Evolutionary conservation across 2,113 vertebrate species (phyloP).

Genomic region (Lucifuga dentata): DNA sequence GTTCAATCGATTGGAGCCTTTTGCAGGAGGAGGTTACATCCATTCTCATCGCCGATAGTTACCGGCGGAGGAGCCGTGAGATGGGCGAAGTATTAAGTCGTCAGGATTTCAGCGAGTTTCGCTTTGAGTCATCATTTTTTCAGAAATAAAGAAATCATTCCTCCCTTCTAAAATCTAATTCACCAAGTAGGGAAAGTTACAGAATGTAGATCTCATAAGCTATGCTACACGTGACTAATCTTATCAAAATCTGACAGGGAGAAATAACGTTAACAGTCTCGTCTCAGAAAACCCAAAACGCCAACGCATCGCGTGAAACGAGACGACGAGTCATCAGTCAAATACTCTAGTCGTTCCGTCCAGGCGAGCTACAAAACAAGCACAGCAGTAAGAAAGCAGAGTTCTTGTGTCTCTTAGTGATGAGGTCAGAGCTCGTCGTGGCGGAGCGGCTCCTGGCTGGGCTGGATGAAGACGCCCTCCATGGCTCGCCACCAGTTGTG

Average conservation of each 20-base stretch:
- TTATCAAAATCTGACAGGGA: no score
- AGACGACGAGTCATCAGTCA: conserved; percentile 1
- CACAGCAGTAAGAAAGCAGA: background rate
- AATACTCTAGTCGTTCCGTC: conserved; percentile 15
- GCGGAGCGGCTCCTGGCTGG: conserved; percentile 79
- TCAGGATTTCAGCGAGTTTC: no score
- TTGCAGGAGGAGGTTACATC: no score
- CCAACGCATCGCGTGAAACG: conserved; percentile 13
- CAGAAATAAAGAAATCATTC: no score
- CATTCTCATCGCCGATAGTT: no score
- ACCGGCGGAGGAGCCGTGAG: no score
- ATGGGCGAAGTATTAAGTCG: no score
- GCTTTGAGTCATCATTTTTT: no score
- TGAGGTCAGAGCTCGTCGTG: conserved; percentile 92
- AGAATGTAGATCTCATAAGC: background rate
- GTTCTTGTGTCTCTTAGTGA: background rate
- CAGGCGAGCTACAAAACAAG: background rate
- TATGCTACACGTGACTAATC: background rate
- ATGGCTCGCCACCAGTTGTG: conserved; percentile 95
- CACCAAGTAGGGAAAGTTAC: no score
- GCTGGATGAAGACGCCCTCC: conserved; percentile 97
- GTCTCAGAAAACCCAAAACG: conserved; percentile 5
- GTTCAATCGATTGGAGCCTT: no score
- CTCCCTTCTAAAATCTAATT: no score
- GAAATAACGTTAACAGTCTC: no score